Percentiles rank a stretch among this genome's conserved stretches.
Evolutionary conservation across 2,113 vertebrate genomes (phyloP).

Genomic region (Apeltes quadracus): DNA sequence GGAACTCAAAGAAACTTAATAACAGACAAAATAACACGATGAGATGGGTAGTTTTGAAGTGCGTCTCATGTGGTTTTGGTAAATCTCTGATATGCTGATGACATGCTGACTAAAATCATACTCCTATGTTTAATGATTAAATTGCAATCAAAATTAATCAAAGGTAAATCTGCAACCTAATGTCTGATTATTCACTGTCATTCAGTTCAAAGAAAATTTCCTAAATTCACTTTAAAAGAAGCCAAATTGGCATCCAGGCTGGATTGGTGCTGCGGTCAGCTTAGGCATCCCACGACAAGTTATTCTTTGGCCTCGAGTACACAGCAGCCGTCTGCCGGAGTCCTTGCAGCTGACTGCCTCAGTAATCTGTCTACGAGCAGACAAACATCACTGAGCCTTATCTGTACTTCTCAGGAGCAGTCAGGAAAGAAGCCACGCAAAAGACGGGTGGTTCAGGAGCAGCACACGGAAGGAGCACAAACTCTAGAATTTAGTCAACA

Average conservation of each 20-base stretch:
- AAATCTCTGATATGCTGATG: neutral
- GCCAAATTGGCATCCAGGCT: conserved; percentile 19
- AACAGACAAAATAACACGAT: neutral
- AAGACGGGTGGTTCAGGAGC: conserved; percentile 47
- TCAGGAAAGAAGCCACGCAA: conserved; percentile 48
- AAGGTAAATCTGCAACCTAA: neutral
- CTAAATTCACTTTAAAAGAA: conserved; percentile 2
- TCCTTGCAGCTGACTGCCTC: conserved; percentile 66
- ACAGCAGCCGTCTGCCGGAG: conserved; percentile 57
- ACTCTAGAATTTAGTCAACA: conserved; percentile 48
- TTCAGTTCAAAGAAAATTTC: neutral
- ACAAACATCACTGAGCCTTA: conserved; percentile 79
- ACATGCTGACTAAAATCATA: neutral
- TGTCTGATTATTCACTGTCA: neutral
- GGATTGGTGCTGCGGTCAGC: conserved; percentile 36
- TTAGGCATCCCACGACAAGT: conserved; percentile 40
- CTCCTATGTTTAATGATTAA: conserved; percentile 2
- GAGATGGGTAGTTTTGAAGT: neutral
- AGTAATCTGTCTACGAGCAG: conserved; percentile 76
- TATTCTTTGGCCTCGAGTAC: conserved; percentile 47
- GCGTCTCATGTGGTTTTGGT: neutral
- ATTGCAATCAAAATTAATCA: conserved; percentile 9
- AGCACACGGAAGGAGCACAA: conserved; percentile 42
- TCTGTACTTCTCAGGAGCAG: conserved; percentile 76
- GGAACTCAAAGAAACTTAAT: neutral